Percentiles rank a stretch among this genome's conserved stretches.
Conservation (phyloP, 1,140 invertebrate species). For the Ceratosolen fusciceps region DNA sequence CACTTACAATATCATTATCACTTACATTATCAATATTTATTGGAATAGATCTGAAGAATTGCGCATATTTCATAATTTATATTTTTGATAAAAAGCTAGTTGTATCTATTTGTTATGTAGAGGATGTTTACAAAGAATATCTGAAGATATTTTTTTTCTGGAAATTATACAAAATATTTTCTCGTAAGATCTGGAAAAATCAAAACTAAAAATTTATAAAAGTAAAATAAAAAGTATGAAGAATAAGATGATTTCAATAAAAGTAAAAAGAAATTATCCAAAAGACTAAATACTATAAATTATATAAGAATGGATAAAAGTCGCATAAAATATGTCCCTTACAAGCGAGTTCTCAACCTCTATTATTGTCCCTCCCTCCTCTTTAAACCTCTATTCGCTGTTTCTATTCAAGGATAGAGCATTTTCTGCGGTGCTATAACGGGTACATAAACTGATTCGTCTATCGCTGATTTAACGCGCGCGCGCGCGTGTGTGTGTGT, state of each 20-base stretch:
- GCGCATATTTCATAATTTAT: too few species aligned
- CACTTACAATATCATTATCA: too few species aligned
- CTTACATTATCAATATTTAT: too few species aligned
- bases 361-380: background rate
- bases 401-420: too few species aligned
- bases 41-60: too few species aligned
- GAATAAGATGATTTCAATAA: background rate
- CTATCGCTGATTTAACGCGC: conserved; percentile 20
- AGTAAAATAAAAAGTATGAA: background rate
- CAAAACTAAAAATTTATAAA: background rate
- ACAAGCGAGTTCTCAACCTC: conserved; percentile 6
- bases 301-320: background rate
- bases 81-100: too few species aligned
- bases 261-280: conserved; percentile 26
- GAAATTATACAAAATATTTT: too few species aligned
- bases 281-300: conserved; percentile 45
- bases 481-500: too few species aligned
- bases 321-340: conserved; percentile 35
- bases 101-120: too few species aligned
- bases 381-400: too few species aligned
- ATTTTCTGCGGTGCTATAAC: conserved; percentile 16
- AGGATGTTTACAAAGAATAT: too few species aligned
- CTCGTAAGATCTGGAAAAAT: background rate
- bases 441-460: conserved; percentile 15
- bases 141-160: too few species aligned